Evolutionary conservation across 2,797 vertebrate genomes (phyloP).

Genomic region (Sebastes trivittatus): DNA sequence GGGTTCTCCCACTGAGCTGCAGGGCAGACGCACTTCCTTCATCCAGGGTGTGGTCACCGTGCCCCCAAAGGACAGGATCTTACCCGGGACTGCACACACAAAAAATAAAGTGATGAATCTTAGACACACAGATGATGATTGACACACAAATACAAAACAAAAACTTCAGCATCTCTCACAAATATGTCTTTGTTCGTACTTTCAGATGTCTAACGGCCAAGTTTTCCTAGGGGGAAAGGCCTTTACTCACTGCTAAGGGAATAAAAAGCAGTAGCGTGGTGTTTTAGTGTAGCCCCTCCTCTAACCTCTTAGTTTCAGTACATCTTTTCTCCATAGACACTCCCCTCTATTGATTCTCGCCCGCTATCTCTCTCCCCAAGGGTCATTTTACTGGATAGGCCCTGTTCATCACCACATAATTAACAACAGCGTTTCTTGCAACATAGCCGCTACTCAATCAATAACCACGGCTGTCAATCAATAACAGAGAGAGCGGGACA

Average conservation of each 20-base stretch:
- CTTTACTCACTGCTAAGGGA: slow-evolving; percentile 49
- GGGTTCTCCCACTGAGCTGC: slow-evolving; percentile 95
- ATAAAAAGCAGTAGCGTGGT: slow-evolving; percentile 29
- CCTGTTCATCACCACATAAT: slow-evolving; percentile 85
- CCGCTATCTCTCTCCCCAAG: slow-evolving; percentile 66
- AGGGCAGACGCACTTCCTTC: slow-evolving; percentile 96
- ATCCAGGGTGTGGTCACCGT: slow-evolving; percentile 98
- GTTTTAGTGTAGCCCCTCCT: slow-evolving; percentile 43
- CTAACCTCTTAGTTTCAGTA: slow-evolving; percentile 53
- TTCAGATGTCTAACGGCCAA: slow-evolving; percentile 13
- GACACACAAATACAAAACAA: neutral
- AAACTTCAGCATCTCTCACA: neutral
- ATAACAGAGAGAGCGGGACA: slow-evolving; percentile 46
- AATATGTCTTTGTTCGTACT: neutral
- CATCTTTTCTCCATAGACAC: slow-evolving; percentile 74
- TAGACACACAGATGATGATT: neutral
- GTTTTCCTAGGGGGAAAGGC: slow-evolving; percentile 35
- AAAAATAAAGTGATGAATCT: neutral
- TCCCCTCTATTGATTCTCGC: slow-evolving; percentile 73
- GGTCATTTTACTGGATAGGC: slow-evolving; percentile 80
- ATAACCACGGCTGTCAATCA: slow-evolving; percentile 80
- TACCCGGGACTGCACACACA: slow-evolving; percentile 88
- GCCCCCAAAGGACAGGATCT: slow-evolving; percentile 97
- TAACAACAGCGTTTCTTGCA: slow-evolving; percentile 79
- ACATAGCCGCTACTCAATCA: slow-evolving; percentile 71